Evolutionary conservation across 2,113 vertebrate genomes (phyloP).

Genomic region (Gavia stellata): DNA sequence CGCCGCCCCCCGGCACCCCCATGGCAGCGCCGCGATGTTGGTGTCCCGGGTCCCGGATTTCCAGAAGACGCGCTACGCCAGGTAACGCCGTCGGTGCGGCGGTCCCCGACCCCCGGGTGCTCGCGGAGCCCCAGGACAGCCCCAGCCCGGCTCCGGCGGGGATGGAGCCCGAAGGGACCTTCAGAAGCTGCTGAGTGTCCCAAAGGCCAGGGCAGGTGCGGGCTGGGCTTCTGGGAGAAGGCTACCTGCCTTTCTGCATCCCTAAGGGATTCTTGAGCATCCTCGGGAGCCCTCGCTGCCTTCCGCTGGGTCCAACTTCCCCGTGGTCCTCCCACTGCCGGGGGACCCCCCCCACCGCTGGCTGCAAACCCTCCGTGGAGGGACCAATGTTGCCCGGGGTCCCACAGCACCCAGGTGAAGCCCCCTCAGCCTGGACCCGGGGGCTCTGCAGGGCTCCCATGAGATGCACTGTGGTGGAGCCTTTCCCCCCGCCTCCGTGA

Average conservation of each 20-base stretch:
- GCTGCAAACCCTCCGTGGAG: accelerated
- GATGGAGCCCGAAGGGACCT: background rate
- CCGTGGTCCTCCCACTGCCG: background rate
- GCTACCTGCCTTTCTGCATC: background rate
- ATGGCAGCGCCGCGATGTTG: slow-evolving; percentile 72
- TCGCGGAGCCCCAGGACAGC: background rate
- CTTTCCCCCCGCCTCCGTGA: background rate
- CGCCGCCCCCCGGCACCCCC: background rate
- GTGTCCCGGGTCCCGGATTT: slow-evolving; percentile 80
- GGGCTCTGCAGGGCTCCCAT: background rate
- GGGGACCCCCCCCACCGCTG: background rate
- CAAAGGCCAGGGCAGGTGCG: background rate
- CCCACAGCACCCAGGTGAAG: accelerated
- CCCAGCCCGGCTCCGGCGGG: background rate
- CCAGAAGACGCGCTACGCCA: slow-evolving; percentile 86
- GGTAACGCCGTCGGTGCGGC: slow-evolving; percentile 68
- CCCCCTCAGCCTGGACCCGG: background rate
- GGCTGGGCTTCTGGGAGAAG: background rate
- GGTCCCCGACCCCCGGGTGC: background rate
- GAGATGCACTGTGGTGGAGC: accelerated
- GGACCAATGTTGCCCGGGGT: accelerated
- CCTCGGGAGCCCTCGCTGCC: background rate
- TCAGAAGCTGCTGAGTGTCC: background rate
- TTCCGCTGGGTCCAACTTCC: background rate
- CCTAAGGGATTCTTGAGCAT: background rate